Evolutionary conservation across 1,140 invertebrate genomes (phyloP), one percentile per base, ranked within the genome.

Genomic region (Pomacea maculata): DNA sequence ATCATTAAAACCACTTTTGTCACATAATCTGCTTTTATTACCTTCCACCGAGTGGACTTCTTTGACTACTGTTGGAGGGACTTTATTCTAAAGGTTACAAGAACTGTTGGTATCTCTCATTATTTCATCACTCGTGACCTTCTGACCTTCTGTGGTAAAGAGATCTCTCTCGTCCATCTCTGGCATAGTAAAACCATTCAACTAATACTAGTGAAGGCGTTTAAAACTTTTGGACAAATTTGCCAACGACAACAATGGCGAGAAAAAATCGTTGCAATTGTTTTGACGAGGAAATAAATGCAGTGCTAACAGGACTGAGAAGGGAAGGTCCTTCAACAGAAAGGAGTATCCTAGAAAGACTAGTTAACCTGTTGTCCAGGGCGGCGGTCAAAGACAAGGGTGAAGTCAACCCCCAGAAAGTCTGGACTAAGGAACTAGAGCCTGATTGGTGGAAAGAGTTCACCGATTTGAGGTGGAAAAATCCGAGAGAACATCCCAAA

Each of bases 401-500:
- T 14, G 15, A 61, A 17, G 57, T 11, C 57, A 78, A 78, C 77
- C 77, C 77, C 1, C 77, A 78, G 54, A 14, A 67, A 25, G 65
- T 78, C 45, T 78, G 77, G 77, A 61, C 57, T 17, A 61, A 61
- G 57, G 57, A 67, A 25, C 65, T 70, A 45, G 14, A 65, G 19
- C 77, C 77, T 7, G 34, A 55, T 1, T 78, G 77, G 77, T 78
- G 77, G 77, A 70, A 34, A 12, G 67, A 57, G 19, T 45, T 68
- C 65, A 78, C 77, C n/a, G 21, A 70, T 9, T 65, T 78, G 15
- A 21, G 5, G n/a, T 78, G 77, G 77, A 78, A 78, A n/a, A 78
- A 78, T 29, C 77, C 77, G 10, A 64, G 77, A 7, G 77, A 78
- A 45, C 77, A 78, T n/a, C 77, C 77, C 65, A 78, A 78, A 52